Evolutionary conservation across 2,888 invertebrate species (phyloP).

Genomic region (Polydesmus complanatus): DNA sequence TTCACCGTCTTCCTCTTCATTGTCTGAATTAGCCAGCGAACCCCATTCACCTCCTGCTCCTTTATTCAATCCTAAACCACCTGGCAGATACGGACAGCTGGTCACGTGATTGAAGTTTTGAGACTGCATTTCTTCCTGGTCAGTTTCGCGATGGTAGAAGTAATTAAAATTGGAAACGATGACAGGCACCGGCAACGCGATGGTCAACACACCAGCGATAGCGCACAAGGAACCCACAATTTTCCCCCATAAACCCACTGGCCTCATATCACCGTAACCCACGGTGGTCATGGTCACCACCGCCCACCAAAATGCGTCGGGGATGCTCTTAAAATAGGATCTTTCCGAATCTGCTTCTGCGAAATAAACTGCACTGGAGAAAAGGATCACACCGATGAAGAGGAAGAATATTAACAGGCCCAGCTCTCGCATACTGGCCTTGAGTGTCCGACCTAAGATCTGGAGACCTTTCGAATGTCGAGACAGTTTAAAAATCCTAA

Average conservation of each 20-base stretch:
- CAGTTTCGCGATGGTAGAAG: conserved; percentile 99
- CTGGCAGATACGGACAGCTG: conserved; percentile 91
- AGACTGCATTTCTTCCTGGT: conserved; percentile 98
- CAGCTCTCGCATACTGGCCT: conserved; percentile 98
- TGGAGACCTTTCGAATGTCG: conserved; percentile 99
- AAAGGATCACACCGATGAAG: conserved; percentile 94
- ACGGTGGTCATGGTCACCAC: conserved; percentile 97
- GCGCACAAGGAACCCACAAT: conserved; percentile 97
- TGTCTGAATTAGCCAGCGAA: not conserved
- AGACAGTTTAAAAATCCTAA: conserved; percentile 98
- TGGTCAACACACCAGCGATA: conserved; percentile 98
- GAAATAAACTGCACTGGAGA: conserved; percentile 90
- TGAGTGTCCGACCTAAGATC: conserved; percentile 95
- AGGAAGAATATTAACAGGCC: conserved; percentile 99
- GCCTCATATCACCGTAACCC: conserved; percentile 99
- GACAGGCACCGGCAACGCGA: conserved; percentile 96
- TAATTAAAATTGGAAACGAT: conserved; percentile 99
- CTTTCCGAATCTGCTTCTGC: conserved; percentile 82
- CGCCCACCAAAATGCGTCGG: conserved; percentile 93
- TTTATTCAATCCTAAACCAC: conserved; percentile 27
- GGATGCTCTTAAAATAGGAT: conserved; percentile 89
- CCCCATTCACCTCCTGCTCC: not conserved
- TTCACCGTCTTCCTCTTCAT: not conserved
- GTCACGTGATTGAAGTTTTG: conserved; percentile 97
- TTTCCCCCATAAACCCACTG: conserved; percentile 98